Evolutionary conservation across 1,140 invertebrate genomes (phyloP), one percentile per base, ranked within the genome.

Genomic region (Papilio glaucus): DNA sequence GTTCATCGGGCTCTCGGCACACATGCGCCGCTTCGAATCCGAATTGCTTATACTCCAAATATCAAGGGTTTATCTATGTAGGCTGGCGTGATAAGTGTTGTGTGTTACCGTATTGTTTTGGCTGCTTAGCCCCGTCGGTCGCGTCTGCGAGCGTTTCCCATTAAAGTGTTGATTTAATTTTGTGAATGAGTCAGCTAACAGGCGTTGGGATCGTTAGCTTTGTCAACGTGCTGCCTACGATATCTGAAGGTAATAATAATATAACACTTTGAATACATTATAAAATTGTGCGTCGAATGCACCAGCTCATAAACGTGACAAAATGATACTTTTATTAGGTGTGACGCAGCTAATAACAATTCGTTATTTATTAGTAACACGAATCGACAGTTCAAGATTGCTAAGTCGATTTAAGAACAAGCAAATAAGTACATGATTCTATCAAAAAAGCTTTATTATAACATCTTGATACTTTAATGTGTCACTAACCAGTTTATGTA

Each of bases 121-220:
- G 71, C 49, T 83, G 80, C 80, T 81, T 68, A 73, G 71, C 75
- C 72, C 76, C 61, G 60, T 72, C 78, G 83, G 74, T 77, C 78
- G 79, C 77, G 78, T 81, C 80, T 71, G 77, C 75, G 76, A 75
- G 78, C 80, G 79, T 81, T 85, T 86, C 82, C 86, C 65, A 75
- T 80, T 57, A 57, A 82, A 85, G 83, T 80, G 78, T 74, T 74
- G 75, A 86, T 82, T 86, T 85, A 79, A 79, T 87, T 89, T 87
- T 91, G 85, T 91, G 89, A 91, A 92, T 92, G 90, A 92, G 88
- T 92, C 89, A 92, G 82, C 84, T 91, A 87, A 89, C 89, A 85
- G 87, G 88, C 85, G 90, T 92, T 84, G 88, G 89, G 78, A 91
- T 92, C 87, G 90, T 92, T 84, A 92, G 86, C 83, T 84, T 90